Base-by-base conservation (phyloP, 64 coral and sea anemone species). In the Dendrophyllia cribrosa region DNA sequence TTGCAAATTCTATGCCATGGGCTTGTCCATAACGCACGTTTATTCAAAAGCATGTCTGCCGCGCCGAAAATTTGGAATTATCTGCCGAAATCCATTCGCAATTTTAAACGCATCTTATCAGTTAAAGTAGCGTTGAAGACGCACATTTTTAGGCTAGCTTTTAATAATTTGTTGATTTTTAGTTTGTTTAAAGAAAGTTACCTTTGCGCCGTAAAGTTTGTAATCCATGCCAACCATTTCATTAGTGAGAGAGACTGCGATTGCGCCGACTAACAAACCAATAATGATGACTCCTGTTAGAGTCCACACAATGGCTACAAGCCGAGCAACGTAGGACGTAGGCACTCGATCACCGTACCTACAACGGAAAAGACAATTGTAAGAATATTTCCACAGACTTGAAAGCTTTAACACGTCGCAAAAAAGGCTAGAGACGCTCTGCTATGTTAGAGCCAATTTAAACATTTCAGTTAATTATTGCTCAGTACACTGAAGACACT, bases 291-390 rank as follows among this genome's bases (percentile, higher is more conserved):
- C 91, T 25, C 91, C 91, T 8, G 78, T 43, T 4, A 92, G 34
- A 9, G 83, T 92, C 91, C 91, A 92, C 5, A 85, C 16, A 14
- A 92, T 78, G 25, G 82, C 71, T 0, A 92, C 8, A 3, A 92
- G 16, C 34, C 91, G 72, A n/a, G 49, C 91, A 25, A 60, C 5
- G 47, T 50, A 44, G n/a, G 91, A 92, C 2, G 63, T 67, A 50
- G 91, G 91, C 6, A 58, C 51, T 3, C 91, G 82, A 46, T 92
- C 91, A 19, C 91, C 91, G 69, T 92, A 92, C 59, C 91, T 92
- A 48, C 24, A 58, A 74, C 1, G 8, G 6, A 58, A 17, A 43
- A 56, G 34, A 34, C 34, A 34, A 34, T 34, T 56, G 2, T 56
- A 7, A 56, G 53, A 56, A 56, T 56, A 5, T 1, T 12, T 56